Evolutionary conservation across 30 jellyfish, hydroid and myxozoan genomes (phyloP), one percentile per base, ranked within the genome.

Genomic region (Aurelia aurita complex sp. Pacific): DNA sequence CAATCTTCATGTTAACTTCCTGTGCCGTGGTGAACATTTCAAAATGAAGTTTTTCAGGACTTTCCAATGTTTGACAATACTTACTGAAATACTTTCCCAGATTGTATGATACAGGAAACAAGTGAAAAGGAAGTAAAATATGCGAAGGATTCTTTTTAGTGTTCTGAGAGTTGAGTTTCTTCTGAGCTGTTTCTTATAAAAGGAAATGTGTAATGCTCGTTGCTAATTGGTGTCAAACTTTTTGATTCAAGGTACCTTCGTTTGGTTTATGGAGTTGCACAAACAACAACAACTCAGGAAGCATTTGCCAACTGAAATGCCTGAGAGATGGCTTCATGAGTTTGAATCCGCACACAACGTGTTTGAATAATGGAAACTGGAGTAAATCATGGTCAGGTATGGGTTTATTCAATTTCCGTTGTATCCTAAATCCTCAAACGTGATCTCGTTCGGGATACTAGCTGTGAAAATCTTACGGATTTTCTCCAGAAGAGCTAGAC

Each of bases 381-480:
- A 70, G 74, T 74, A 1, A 78, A 5, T 33, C 76, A 40, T 83
- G 92, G 92, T 38, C 86, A 32, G 92, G 92, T 83, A 54, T 10
- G 29, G 51, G 40, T 55, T 10, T 33, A 3, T 11, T 17, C 14
- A 50, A 2, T 7, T 46, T 46, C 2, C 15, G 57, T 46, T 46
- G 14, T 46, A 2, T 9, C 15, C 57, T 0, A 0, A 9, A 46
- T 46, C 12, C 57, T 46, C 29, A 23, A 23, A 23, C 29, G 29
- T 0, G 29, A 23, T 40, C 52, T 40, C 0, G 52, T 40, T 1
- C 52, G 52, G 52, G 52, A 40, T 40, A 40, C 52, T 40, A 40
- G 4, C 52, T 0, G 6, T 40, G 52, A 40, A 40, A 40, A 9
- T 40, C 52, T 40, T 40, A 23, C 29, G 4, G 52, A 9, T 3